Conservation (phyloP, 2,113 vertebrate genomes). For the Hepsetus odoe region DNA sequence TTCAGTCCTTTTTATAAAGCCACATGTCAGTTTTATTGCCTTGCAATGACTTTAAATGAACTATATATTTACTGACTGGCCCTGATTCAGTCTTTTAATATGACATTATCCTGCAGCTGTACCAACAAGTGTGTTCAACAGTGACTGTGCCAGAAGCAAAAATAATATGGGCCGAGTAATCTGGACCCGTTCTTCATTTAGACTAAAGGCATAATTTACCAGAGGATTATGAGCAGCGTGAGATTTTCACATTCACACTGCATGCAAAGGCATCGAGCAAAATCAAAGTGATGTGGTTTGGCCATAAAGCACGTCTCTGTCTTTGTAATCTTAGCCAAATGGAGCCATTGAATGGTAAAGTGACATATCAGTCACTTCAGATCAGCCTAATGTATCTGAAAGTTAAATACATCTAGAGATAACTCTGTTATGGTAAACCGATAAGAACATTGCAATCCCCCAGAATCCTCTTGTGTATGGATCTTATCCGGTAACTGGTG, state of each 20-base stretch:
- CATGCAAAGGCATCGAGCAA: neutral
- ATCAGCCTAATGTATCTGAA: constrained; percentile 9
- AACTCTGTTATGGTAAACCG: constrained; percentile 18
- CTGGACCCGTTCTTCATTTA: neutral
- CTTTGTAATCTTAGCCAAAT: neutral
- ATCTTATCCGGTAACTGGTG: constrained; percentile 8
- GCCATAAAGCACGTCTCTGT: neutral
- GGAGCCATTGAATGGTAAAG: neutral
- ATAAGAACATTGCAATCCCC: constrained; percentile 22
- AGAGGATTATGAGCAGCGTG: neutral
- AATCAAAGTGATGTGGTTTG: neutral
- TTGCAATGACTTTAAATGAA: neutral
- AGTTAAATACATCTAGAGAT: neutral
- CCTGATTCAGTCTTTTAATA: neutral
- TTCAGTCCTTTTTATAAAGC: too few relatives aligned
- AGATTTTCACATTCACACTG: neutral
- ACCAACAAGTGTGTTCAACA: neutral
- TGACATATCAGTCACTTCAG: constrained; percentile 9
- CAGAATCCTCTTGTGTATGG: constrained; percentile 33
- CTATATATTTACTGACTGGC: neutral
- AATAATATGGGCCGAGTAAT: neutral
- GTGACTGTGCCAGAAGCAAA: neutral
- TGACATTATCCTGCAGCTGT: neutral
- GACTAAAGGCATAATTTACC: neutral
- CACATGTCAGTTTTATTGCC: neutral